Conservation (phyloP, 2,888 invertebrate genomes). For the Brassicogethes aeneus region DNA sequence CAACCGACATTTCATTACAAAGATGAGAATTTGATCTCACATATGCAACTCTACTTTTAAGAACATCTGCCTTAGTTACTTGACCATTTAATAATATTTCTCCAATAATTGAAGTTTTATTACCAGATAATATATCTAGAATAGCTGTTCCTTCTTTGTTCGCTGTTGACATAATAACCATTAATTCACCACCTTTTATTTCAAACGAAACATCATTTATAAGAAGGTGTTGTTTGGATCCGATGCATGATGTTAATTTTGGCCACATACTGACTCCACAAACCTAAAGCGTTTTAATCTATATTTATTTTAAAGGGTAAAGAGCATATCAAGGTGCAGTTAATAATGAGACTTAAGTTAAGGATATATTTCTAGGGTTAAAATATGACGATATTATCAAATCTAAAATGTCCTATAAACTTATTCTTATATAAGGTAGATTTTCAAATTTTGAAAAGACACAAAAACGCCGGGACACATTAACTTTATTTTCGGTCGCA, state of each 20-base stretch:
- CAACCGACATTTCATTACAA: constrained; percentile 82
- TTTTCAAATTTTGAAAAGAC: too few relatives aligned
- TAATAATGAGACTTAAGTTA: too few relatives aligned
- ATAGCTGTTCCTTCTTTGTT: constrained; percentile 79
- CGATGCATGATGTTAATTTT: constrained; percentile 18
- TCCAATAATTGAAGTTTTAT: constrained; percentile 51
- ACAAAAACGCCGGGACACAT: too few relatives aligned
- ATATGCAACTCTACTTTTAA: constrained; percentile 66
- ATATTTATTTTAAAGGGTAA: neutral
- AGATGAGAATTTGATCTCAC: constrained; percentile 66
- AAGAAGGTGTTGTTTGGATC: constrained; percentile 33
- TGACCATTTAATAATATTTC: constrained; percentile 84
- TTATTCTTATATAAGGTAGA: too few relatives aligned
- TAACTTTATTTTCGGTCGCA: too few relatives aligned
- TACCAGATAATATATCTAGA: constrained; percentile 77
- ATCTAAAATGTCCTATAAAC: too few relatives aligned
- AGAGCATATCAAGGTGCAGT: too few relatives aligned
- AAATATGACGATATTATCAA: too few relatives aligned
- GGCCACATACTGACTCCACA: constrained; percentile 29
- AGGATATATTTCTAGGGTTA: too few relatives aligned
- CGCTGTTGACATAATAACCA: constrained; percentile 84
- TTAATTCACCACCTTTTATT: constrained; percentile 81
- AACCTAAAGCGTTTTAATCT: constrained; percentile 16
- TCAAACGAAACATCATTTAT: constrained; percentile 72
- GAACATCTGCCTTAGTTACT: constrained; percentile 59